Evolutionary conservation across 1,140 invertebrate species (phyloP), one percentile per base, ranked within the genome.

Genomic region (Macrobrachium nipponense): DNA sequence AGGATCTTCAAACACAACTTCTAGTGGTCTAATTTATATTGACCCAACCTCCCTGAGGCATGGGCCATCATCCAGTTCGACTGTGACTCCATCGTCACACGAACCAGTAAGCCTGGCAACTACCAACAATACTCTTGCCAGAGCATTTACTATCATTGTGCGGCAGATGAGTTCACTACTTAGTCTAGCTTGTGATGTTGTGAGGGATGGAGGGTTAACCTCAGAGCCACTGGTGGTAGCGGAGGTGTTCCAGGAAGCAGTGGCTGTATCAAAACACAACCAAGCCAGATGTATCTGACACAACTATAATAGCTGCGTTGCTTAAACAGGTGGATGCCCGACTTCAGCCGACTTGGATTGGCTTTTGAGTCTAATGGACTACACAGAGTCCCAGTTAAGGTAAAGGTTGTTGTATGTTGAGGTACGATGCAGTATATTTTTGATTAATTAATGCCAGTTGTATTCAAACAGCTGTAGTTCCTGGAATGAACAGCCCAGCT

Each of bases 331-430:
- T 99, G 62, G 97, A 98, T 91, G 94, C 94, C 60, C 95, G 96
- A 84, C 92, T 99, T 58, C 96, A 97, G 90, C 94, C 96, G 3
- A 98, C 97, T 0, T 99, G 98, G 95, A 98, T 91, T 99, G 98
- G 98, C 92, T 99, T 58, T 93, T 98, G 72, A 97, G 95, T 0
- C 96, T 99, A 2, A 98, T 99, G 97, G 98, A 99, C 90, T 96
- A 98, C 12, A 99, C 98, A 0, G 98, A 99, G 91, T 97, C 98
- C 2, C 98, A 99, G 91, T 91, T 99, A 3, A 94, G 98, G 90
- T 98, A 98, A 91, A 98, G 98, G 18, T 96, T 97, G 51, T 6
- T 6, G 8, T 51, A 51, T 12, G 51, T 51, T 36, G 27, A 36
- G 27, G 27, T 36, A 36, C 27, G 27, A 4, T 36, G 27, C 27